Percentiles rank a stretch among this genome's conserved stretches.
These are phyloP conservation scores for Elephantulus edwardii DNA, from an alignment of 2,113 vertebrate species.

Conservation along the genomic window DNA sequence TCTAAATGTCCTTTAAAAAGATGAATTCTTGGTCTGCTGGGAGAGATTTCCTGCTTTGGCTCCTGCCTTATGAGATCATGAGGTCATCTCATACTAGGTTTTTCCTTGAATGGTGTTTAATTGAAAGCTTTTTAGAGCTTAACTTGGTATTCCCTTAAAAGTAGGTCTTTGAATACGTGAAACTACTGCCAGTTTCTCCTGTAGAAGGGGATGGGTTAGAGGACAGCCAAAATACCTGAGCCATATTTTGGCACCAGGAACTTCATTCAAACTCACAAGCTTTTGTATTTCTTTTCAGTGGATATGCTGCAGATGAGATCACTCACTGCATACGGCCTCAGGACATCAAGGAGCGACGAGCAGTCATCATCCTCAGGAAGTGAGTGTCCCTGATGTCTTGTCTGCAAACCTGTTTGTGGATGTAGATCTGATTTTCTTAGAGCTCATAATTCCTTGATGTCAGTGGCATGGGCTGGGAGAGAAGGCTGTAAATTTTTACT, in stretches of 20 bases:
- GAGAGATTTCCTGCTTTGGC: not conserved
- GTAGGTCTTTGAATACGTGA: not conserved
- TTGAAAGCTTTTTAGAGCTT: not conserved
- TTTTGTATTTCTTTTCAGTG: constrained; percentile 85
- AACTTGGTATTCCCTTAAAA: not conserved
- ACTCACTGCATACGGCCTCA: constrained; percentile 99
- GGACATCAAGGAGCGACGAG: constrained; percentile 97
- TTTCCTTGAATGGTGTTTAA: not conserved
- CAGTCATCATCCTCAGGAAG: constrained; percentile 98
- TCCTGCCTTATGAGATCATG: not conserved
- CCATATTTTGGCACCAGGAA: no score
- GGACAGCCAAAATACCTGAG: not conserved
- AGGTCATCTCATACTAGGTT: not conserved
- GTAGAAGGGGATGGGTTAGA: not conserved
- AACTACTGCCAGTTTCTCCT: not conserved
- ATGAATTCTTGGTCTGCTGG: not conserved
- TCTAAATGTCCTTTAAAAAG: not conserved
- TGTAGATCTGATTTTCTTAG: not conserved
- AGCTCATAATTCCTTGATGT: not conserved
- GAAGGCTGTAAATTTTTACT: not conserved
- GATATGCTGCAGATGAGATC: constrained; percentile 98
- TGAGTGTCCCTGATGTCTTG: constrained; percentile 81
- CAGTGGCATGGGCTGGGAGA: not conserved
- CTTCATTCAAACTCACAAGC: not conserved
- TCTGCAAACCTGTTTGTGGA: not conserved